Base-by-base conservation (phyloP, 2,888 invertebrate species). In the Drosophila melanosoma region DNA sequence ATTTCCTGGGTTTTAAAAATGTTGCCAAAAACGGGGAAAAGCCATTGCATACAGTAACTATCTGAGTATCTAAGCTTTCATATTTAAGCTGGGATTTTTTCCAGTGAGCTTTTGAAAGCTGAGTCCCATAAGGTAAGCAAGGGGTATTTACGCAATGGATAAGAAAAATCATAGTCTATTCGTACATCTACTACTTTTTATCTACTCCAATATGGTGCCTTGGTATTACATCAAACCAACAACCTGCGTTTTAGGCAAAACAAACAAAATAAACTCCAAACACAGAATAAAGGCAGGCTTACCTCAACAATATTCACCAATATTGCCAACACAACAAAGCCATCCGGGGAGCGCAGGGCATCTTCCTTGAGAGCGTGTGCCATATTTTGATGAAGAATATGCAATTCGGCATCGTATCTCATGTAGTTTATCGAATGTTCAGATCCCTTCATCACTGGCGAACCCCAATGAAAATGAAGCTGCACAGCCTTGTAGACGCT, bases 391-490 rank as follows among this genome's bases (percentile, higher is more conserved):
- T 90, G 85, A 32, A 86, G 53, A 48, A 90, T 81, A 29, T 86
- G 90, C 17, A 86, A 0, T 35, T 86, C 85, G 0, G 59, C 87
- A 52, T 89, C 87, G 33, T 56, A 81, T 7, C 73, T 78, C 2
- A 11, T 3, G 0, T 20, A 63, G 29, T 79, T 52, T 12, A 86
- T 59, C 0, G 33, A 52, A 40, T 90, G 85, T 11, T 86, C 85
- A 0, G 90, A 90, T 17, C 90, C 85, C 12, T 67, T 56, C 6
- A 0, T 45, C 0, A 2, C 0, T 1, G 62, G 59, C 0, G 87
- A 81, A 11, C 85, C 85, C 90, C 90, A 86, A 59, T 90, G 90
- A 17, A 86, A 79, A 23, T 86, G 85, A 1, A 86, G 15, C 35
- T 87, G 82, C 3, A 70, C 53, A 5, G 85, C 90, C 40, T 59